Evolutionary conservation across 2,888 invertebrate genomes (phyloP), one percentile per base, ranked within the genome.

Genomic region (Lacanobia oleracea): DNA sequence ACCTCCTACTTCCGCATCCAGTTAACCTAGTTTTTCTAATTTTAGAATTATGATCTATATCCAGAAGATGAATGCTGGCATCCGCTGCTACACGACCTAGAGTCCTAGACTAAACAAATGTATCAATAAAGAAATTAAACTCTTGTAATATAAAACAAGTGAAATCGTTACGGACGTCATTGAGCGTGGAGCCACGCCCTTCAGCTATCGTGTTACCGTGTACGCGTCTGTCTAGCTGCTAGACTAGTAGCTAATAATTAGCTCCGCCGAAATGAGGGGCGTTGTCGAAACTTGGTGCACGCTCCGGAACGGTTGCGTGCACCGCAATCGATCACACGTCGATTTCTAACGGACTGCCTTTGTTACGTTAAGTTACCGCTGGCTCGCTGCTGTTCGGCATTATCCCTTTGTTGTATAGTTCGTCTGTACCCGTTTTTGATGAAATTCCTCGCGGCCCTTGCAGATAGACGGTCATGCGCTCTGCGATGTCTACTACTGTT

Each of bases 231-330:
- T 50, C 75, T 73, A 69, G 64, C 72, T 63, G 53, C 48, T 59
- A 67, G 54, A 72, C 57, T 53, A 21, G 63, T 53, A 33, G 69
- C 71, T 63, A 54, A 71, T 79, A 59, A 79, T 69, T 67, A 74
- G 67, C 64, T 40, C 21, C 27, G 70, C 72, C 81, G 69, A 80
- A 80, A 72, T 61, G 18, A 65, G 66, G 82, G 75, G 82, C 66
- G 73, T 66, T 60, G 76, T 74, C 73, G 72, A 72, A 71, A 71
- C 59, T 45, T 40, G 40, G 72, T 72, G 83, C 82, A 82, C 37
- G 63, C 57, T 66, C 69, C 76, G 84, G 40, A 40, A 61, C 62
- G 72, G 71, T 74, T 74, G 83, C 85, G 83, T 83, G 85, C 83
- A 85, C 14, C 56, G 45, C 62, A 71, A 76, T 75, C 71, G 68